Base-by-base conservation (phyloP, 2,113 vertebrate genomes). In the Burhinus oedicnemus region DNA sequence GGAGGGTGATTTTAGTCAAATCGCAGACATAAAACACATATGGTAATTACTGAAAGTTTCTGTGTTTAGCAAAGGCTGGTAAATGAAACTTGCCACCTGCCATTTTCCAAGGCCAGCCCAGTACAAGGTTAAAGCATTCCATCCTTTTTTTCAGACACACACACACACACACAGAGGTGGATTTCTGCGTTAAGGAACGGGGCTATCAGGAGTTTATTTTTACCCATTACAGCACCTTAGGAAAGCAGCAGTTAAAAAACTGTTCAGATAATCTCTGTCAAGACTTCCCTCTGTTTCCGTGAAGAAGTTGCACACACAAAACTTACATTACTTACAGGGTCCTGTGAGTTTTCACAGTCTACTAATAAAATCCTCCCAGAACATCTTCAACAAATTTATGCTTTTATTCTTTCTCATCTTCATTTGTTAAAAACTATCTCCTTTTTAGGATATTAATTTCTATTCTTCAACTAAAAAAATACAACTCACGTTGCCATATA, bases 321-420 rank as follows among this genome's bases (percentile, higher is more conserved):
- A 88, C 20, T 93, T 69, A 57, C 66, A 38, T 68, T 79, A 68
- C 22, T 91, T 55, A 76, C 90, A 92, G 87, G 57, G 76, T 84
- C 85, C 87, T 84, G 62, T 61, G 88, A 94, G 74, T 92, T 93
- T 72, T 95, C 47, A 95, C 60, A 89, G 45, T 52, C 51, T 66
- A 83, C 72, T 77, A 91, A 85, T 75, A 71, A 87, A 96, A 95
- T 64, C 78, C 52, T 90, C 77, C 72, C 19, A 51, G 36, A 94
- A 90, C 19, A 78, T 81, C 34, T 81, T 54, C 84, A 32, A 77
- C 49, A 77, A 71, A 89, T 87, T 62, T 20, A 40, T 88, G 64
- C 70, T 95, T 92, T 69, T 91, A 90, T 77, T 83, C 61, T 29
- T 60, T 27, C 25, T 58, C 16, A 19, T 18, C 32, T 27, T 68